phyloP scores from a whole-genome alignment of 2,797 vertebrate genomes.

The Argyrosomus regius region DNA sequence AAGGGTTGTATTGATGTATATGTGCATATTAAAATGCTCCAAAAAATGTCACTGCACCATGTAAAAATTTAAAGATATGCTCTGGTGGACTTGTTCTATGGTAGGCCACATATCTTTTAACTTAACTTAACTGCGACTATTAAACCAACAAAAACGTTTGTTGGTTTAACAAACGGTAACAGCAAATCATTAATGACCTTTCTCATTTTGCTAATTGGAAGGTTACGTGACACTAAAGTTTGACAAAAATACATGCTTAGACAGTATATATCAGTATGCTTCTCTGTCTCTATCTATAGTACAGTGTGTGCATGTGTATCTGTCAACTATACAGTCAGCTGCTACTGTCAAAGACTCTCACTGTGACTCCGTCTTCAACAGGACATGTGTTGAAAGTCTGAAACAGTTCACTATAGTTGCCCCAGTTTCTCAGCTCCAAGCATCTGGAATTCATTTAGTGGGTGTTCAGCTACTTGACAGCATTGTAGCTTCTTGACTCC shows the following conservation, averaged over 20 bases:
- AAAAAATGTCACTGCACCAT: too few species aligned
- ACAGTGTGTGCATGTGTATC: not conserved
- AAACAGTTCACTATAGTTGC: slow-evolving; percentile 60
- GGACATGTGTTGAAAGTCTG: slow-evolving; percentile 55
- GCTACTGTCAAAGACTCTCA: slow-evolving; percentile 39
- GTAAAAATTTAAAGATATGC: too few species aligned
- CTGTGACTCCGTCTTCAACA: slow-evolving; percentile 32
- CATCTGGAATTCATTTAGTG: slow-evolving; percentile 83
- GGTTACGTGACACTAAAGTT: not conserved
- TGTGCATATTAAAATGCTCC: too few species aligned
- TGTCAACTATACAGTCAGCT: slow-evolving; percentile 29
- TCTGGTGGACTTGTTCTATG: too few species aligned
- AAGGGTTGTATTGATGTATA: too few species aligned
- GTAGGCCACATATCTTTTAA: not conserved
- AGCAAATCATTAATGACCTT: not conserved
- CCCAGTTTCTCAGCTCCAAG: slow-evolving; percentile 62
- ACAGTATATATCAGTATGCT: slow-evolving; percentile 1
- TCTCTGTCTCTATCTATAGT: slow-evolving; percentile 12
- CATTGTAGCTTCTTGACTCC: slow-evolving; percentile 60
- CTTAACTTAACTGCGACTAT: not conserved
- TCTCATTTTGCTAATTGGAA: not conserved
- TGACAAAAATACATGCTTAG: not conserved
- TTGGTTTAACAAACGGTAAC: not conserved
- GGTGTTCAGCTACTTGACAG: slow-evolving; percentile 64
- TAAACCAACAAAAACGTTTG: not conserved